These are phyloP conservation scores for Hermodice carunculata DNA, from an alignment of 2,888 invertebrate species.

Conservation along the genomic window DNA sequence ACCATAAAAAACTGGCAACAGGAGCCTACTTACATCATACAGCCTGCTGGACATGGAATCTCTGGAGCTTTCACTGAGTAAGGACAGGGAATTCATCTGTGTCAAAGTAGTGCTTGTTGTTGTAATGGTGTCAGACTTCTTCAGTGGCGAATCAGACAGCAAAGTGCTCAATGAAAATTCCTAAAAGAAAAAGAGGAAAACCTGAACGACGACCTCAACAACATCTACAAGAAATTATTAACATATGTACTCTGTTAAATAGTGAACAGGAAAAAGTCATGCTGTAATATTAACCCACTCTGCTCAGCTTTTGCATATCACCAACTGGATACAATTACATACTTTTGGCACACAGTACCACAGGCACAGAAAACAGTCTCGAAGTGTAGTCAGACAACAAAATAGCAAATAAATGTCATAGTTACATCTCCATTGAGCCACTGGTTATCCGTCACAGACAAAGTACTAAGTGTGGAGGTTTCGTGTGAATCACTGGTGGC, in stretches of 20 bases:
- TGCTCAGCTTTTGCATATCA: too few relatives aligned
- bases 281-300: too few relatives aligned
- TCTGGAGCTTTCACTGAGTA: conserved; percentile 58
- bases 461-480: conserved; percentile 9
- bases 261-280: too few relatives aligned
- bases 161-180: conserved; percentile 91
- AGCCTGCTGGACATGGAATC: conserved; percentile 51
- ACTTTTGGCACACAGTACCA: too few relatives aligned
- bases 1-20: too few relatives aligned
- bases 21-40: conserved; percentile 52
- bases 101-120: neutral
- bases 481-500: conserved; percentile 1
- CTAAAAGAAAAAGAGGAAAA: conserved; percentile 47
- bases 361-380: too few relatives aligned
- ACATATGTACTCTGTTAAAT: too few relatives aligned
- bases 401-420: too few relatives aligned
- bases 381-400: too few relatives aligned
- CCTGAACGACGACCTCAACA: too few relatives aligned
- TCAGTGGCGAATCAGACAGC: conserved; percentile 81
- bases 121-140: conserved; percentile 53
- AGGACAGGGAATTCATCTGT: conserved; percentile 20
- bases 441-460: conserved; percentile 31
- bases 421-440: conserved; percentile 82
- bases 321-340: too few relatives aligned
- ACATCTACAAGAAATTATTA: too few relatives aligned